Evolutionary conservation across 2,888 invertebrate species (phyloP).

Genomic region (Trissolcus japonicus): DNA sequence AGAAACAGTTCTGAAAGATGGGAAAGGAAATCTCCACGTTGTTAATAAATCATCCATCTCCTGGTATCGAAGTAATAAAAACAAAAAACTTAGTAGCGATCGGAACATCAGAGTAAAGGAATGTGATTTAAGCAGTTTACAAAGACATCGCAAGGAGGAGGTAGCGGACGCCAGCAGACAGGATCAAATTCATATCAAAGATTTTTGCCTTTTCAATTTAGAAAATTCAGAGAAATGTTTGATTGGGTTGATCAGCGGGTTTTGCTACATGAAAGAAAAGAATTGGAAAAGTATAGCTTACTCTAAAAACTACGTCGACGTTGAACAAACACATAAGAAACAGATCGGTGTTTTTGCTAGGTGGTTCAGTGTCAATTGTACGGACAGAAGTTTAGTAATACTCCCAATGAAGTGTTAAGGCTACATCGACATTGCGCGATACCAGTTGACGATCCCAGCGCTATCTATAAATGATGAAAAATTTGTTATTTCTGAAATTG

Average conservation of each 20-base stretch:
- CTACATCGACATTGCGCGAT: not conserved
- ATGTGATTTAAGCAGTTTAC: not conserved
- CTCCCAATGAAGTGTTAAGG: slow-evolving; percentile 1
- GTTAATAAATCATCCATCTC: slow-evolving; percentile 8
- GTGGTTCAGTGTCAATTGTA: slow-evolving; percentile 7
- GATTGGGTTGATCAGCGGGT: slow-evolving; percentile 39
- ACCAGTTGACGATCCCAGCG: not conserved
- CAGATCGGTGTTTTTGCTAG: slow-evolving; percentile 14
- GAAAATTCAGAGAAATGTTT: slow-evolving; percentile 17
- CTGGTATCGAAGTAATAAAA: slow-evolving; percentile 11
- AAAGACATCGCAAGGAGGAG: not conserved
- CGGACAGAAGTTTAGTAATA: slow-evolving; percentile 8
- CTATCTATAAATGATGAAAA: not conserved
- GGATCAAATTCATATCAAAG: slow-evolving; percentile 27
- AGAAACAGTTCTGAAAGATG: slow-evolving; percentile 3
- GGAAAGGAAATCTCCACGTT: not conserved
- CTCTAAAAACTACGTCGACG: slow-evolving; percentile 14
- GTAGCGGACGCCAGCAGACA: not conserved
- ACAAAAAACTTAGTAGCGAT: slow-evolving; percentile 30
- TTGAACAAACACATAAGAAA: slow-evolving; percentile 11
- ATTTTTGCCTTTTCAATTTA: slow-evolving; percentile 48
- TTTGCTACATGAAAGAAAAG: slow-evolving; percentile 31
- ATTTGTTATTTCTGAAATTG: slow-evolving; percentile 7
- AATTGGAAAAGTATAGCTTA: slow-evolving; percentile 33
- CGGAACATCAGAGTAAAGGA: slow-evolving; percentile 20